These are phyloP conservation scores for Darevskia nairensis DNA, from an alignment of 2,797 vertebrate species.

Conservation along the genomic window DNA sequence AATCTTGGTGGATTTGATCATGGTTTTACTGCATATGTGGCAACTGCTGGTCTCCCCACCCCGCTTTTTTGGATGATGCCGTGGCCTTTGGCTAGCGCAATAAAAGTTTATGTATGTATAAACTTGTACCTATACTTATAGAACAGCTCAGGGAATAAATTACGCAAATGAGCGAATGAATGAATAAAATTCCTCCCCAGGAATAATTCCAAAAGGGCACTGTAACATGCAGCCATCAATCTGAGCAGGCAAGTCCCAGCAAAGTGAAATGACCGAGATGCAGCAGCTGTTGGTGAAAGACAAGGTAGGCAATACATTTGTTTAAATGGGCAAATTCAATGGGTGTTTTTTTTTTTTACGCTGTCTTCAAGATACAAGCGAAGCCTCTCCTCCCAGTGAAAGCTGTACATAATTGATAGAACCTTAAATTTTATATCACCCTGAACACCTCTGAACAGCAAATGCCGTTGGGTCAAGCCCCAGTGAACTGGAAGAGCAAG, in stretches of 20 bases:
- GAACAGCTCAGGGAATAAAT: background rate
- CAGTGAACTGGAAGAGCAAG: background rate
- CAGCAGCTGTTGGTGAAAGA: background rate
- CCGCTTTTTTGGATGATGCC: no score
- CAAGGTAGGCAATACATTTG: accelerated
- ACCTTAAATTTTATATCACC: background rate
- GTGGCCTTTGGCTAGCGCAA: no score
- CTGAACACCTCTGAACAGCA: background rate
- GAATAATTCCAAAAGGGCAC: background rate
- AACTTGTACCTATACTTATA: no score
- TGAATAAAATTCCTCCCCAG: background rate
- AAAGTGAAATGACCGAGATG: accelerated
- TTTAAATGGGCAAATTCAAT: background rate
- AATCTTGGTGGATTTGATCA: no score
- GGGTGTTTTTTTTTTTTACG: no score
- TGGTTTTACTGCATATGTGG: no score
- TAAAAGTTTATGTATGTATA: no score
- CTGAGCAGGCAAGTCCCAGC: background rate
- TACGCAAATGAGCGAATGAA: background rate
- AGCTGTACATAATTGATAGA: background rate
- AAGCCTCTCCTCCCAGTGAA: background rate
- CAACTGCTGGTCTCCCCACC: no score
- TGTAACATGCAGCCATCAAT: background rate
- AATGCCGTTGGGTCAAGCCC: background rate
- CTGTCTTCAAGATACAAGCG: no score